phyloP scores from a whole-genome alignment of 1,140 invertebrate genomes.

The Homarus americanus region DNA sequence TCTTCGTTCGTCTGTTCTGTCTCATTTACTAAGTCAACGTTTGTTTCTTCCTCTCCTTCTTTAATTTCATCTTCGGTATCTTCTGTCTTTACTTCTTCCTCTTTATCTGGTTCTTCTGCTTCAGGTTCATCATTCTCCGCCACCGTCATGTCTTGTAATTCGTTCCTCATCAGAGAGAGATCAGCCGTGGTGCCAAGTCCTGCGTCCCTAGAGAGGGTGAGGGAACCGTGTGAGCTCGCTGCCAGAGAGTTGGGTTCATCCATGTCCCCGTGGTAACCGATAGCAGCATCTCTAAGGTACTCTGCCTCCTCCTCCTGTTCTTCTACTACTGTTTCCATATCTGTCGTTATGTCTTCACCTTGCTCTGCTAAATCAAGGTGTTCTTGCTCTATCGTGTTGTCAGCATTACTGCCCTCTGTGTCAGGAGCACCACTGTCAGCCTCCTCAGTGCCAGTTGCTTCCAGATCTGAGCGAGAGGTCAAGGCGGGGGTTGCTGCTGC shows the following conservation, averaged over 20 bases:
- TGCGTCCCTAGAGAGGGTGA: background rate
- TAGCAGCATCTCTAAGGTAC: background rate
- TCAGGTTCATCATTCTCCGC: background rate
- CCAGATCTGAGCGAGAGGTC: background rate
- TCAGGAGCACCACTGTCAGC: background rate
- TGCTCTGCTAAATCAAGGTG: background rate
- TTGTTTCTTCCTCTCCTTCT: background rate
- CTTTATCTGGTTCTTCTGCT: background rate
- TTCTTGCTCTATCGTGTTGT: background rate
- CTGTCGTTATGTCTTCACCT: background rate
- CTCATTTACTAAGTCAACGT: background rate
- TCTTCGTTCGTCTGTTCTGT: background rate
- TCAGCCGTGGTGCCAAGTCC: slow-evolving; percentile 4
- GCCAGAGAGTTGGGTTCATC: slow-evolving; percentile 47
- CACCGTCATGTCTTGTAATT: background rate
- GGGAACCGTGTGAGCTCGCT: slow-evolving; percentile 15
- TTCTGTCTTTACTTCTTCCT: slow-evolving; percentile 7
- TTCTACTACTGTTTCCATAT: background rate
- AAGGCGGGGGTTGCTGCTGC: background rate
- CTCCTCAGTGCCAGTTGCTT: background rate
- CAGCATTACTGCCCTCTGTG: background rate
- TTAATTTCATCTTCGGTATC: background rate
- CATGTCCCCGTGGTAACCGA: slow-evolving; percentile 49
- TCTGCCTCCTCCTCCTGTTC: background rate
- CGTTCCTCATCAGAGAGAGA: background rate